phyloP scores from a whole-genome alignment of 2,888 invertebrate genomes.

The Lasius platythorax region DNA sequence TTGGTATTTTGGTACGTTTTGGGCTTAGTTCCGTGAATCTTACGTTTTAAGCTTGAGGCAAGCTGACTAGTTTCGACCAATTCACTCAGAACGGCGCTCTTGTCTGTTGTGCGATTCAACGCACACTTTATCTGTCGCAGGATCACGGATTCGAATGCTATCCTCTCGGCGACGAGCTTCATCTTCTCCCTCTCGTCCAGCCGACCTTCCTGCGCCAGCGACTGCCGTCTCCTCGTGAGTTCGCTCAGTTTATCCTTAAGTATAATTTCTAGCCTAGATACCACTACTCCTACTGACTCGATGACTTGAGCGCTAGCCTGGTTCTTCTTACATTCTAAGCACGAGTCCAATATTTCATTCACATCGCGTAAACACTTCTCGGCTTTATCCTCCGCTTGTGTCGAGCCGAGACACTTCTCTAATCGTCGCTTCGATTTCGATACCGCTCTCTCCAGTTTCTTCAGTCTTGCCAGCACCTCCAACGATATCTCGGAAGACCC shows the following conservation, averaged over 20 bases:
- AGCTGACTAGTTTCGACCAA: conserved; percentile 92
- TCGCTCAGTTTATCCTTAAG: conserved; percentile 90
- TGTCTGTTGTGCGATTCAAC: conserved; percentile 77
- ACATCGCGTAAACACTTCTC: conserved; percentile 83
- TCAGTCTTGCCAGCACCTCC: conserved; percentile 79
- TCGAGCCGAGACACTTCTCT: conserved; percentile 82
- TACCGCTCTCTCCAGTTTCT: conserved; percentile 80
- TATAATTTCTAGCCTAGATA: conserved; percentile 88
- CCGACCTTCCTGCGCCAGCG: conserved; percentile 89
- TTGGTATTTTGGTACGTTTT: conserved; percentile 84
- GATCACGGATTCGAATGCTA: conserved; percentile 93
- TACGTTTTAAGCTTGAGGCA: conserved; percentile 91
- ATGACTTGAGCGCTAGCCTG: conserved; percentile 76
- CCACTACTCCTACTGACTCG: conserved; percentile 81
- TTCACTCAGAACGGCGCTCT: conserved; percentile 86
- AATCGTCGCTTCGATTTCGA: conserved; percentile 81
- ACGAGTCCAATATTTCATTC: conserved; percentile 82
- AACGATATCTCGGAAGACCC: conserved; percentile 77
- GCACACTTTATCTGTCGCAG: conserved; percentile 86
- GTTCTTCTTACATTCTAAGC: conserved; percentile 80
- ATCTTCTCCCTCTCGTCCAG: conserved; percentile 90
- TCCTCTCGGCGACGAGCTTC: conserved; percentile 92
- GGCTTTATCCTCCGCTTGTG: conserved; percentile 82
- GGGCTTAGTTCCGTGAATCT: conserved; percentile 83
- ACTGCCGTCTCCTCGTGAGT: conserved; percentile 90